Evolutionary conservation across 2,888 invertebrate genomes (phyloP).

Genomic region (Acanthosepion lycidas): DNA sequence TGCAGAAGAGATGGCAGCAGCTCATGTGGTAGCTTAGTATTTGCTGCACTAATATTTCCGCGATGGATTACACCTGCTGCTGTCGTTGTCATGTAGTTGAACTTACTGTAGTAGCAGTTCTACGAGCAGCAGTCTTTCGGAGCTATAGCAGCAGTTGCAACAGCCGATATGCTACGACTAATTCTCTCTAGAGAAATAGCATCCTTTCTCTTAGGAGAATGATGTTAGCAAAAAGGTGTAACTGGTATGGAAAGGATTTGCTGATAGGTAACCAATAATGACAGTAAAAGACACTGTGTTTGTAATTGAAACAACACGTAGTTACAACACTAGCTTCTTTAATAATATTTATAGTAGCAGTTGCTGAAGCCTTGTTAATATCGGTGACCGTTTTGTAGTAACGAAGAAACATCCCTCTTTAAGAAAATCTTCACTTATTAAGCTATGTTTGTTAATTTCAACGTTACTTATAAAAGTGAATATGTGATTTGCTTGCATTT

Average conservation of each 20-base stretch:
- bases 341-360: too few relatives aligned
- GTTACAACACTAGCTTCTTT: background rate
- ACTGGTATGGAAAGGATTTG: background rate
- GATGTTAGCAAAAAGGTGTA: background rate
- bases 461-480: too few relatives aligned
- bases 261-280: background rate
- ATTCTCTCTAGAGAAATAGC: background rate
- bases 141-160: background rate
- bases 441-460: too few relatives aligned
- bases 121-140: background rate
- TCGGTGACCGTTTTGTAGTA: too few relatives aligned
- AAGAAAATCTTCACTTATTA: too few relatives aligned
- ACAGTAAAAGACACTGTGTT: background rate
- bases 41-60: background rate
- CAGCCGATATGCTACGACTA: background rate
- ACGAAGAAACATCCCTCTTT: too few relatives aligned
- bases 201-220: background rate
- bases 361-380: too few relatives aligned
- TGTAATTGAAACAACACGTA: background rate
- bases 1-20: background rate
- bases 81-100: background rate
- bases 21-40: background rate
- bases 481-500: too few relatives aligned
- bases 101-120: background rate
- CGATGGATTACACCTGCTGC: slow-evolving; percentile 20